These are phyloP conservation scores for Gallinago jamesoni DNA, from an alignment of 2,113 vertebrate species.

Conservation along the genomic window DNA sequence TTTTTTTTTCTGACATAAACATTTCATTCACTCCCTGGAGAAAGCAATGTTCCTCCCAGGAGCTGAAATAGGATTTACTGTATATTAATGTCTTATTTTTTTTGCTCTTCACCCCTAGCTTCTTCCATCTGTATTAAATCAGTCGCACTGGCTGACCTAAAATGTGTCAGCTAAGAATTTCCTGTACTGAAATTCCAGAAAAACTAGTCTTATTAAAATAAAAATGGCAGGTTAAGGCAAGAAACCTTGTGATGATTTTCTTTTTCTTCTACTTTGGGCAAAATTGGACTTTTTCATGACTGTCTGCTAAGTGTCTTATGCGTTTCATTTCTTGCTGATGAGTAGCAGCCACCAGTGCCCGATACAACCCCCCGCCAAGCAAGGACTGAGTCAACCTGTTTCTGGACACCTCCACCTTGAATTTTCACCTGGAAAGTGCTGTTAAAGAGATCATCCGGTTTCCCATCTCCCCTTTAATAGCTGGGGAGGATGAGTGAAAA, in stretches of 20 bases:
- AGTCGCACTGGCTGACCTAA: background rate
- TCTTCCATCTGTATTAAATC: constrained; percentile 22
- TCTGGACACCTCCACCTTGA: background rate
- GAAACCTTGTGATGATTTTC: background rate
- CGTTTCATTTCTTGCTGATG: background rate
- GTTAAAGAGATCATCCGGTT: background rate
- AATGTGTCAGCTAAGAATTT: background rate
- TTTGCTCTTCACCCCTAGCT: background rate
- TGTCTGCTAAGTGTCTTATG: background rate
- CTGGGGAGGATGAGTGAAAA: background rate
- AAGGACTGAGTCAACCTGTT: background rate
- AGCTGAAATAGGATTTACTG: constrained; percentile 9
- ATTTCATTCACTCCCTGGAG: background rate
- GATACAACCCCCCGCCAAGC: background rate
- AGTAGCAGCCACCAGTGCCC: background rate
- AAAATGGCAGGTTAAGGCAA: background rate
- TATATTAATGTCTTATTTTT: constrained; percentile 1
- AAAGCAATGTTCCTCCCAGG: background rate
- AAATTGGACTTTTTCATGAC: background rate
- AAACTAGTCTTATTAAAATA: background rate
- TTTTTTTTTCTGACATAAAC: background rate
- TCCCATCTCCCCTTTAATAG: background rate
- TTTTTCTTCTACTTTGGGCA: background rate
- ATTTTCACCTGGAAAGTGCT: background rate
- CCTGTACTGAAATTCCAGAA: background rate